Conservation (phyloP, 2,797 vertebrate genomes). For the Pangasius sanitwongsei region DNA sequence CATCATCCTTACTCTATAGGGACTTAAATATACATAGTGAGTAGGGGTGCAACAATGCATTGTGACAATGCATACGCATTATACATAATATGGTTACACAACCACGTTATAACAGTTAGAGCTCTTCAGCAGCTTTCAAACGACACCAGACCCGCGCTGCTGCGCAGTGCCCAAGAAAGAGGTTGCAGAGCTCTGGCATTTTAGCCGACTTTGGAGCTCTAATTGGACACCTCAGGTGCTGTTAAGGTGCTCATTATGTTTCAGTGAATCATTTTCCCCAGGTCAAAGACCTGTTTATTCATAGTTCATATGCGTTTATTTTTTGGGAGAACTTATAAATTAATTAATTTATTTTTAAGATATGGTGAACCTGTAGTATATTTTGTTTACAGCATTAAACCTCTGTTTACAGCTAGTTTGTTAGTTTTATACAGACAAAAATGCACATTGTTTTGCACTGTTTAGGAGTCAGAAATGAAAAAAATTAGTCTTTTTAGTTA, state of each 20-base stretch:
- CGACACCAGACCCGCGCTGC: neutral
- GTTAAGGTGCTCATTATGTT: neutral
- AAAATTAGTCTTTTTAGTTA: neutral
- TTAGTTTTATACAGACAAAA: too few species aligned
- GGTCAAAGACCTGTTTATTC: neutral
- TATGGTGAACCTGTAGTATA: neutral
- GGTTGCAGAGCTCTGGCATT: neutral
- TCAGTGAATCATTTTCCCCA: neutral
- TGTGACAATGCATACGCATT: neutral
- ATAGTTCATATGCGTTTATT: too few species aligned
- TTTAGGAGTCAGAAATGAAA: neutral
- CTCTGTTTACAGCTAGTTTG: too few species aligned
- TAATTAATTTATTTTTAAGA: neutral
- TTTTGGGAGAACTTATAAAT: too few species aligned
- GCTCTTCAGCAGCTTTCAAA: neutral
- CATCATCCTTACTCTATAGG: neutral
- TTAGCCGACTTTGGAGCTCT: neutral
- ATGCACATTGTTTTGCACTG: neutral
- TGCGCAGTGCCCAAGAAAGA: neutral
- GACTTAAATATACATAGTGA: neutral
- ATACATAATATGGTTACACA: neutral
- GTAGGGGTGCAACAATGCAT: neutral
- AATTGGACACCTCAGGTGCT: neutral
- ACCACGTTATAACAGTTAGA: neutral
- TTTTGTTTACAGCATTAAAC: neutral